Conservation (phyloP, 2,797 vertebrate species). For the Poecilia picta region DNA sequence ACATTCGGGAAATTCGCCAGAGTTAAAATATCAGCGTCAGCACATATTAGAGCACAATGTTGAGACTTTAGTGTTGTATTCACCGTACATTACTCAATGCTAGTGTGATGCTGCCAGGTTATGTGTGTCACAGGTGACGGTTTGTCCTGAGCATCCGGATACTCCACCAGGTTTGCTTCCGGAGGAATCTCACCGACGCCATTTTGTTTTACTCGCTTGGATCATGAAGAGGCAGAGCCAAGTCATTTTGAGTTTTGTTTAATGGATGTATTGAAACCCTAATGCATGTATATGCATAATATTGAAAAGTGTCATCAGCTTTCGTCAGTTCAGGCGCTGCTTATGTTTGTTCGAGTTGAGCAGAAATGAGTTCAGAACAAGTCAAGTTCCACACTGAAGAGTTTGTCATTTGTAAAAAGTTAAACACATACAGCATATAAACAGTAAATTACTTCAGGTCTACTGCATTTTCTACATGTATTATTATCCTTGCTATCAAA, state of each 20-base stretch:
- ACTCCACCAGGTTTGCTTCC: neutral
- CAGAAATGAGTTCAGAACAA: slow-evolving; percentile 20
- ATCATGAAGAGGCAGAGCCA: too few relatives aligned
- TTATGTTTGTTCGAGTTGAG: too few relatives aligned
- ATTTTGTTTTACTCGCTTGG: neutral
- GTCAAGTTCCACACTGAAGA: slow-evolving; percentile 22
- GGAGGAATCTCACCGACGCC: neutral
- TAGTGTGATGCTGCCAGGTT: neutral
- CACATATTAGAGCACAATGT: neutral
- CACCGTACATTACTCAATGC: neutral
- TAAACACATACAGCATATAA: slow-evolving; percentile 21
- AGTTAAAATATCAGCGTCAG: neutral
- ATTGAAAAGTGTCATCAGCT: too few relatives aligned
- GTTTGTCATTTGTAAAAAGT: slow-evolving; percentile 18
- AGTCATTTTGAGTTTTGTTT: neutral
- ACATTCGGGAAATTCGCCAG: neutral
- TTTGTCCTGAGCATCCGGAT: neutral
- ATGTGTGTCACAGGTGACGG: neutral
- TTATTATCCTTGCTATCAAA: slow-evolving; percentile 27
- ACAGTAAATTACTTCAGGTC: slow-evolving; percentile 35
- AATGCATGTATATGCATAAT: too few relatives aligned
- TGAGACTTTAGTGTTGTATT: neutral
- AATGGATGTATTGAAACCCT: neutral
- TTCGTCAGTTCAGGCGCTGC: too few relatives aligned
- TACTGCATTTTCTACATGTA: slow-evolving; percentile 8